Base-by-base conservation (phyloP, 2,113 vertebrate species). In the Nothoprocta pentlandii region DNA sequence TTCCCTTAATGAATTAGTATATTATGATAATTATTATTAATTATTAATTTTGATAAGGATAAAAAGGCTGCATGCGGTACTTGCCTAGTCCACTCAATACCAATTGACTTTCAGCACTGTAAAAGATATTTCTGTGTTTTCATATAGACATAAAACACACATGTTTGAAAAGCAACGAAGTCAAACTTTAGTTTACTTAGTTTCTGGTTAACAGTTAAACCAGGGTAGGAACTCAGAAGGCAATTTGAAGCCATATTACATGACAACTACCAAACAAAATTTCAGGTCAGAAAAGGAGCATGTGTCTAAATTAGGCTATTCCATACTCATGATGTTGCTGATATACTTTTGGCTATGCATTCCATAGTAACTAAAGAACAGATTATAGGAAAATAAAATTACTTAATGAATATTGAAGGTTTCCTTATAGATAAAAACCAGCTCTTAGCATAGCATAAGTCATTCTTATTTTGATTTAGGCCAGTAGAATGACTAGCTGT, bases 291-390 rank as follows among this genome's bases (percentile, higher is more conserved):
- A 41, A 80, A 67, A 26, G 8, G 10, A 4, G 1, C 46, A n/a
- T 12, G 74, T 5, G 39, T 61, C 3, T 1, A 39, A 66, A 70
- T 21, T 20, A 74, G 1, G 0, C 28, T 91, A 82, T 82, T 41
- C 10, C 20, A 32, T 41, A 79, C 17, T 32, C 0, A 0, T 56
- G 32, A 1, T 0, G 8, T 62, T 67, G 17, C 26, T 86, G 39
- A 56, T 12, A 62, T 46, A 41, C 14, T 70, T 20, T 6, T 16
- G 41, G 4, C 30, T 59, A 26, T 49, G 59, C 0, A 7, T 71
- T 78, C 85, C 49, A 58, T 58, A 58, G 32, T 36, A 71, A 85
- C 20, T 5, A 64, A 7, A 78, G 71, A 66, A 23, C 3, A 51
- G 39, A 9, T 11, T 59, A 22, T 11, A 49, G 12, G 42, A 44